A percentile compares a stretch with the other conserved stretches of the same genome.
Evolutionary conservation across 2,113 vertebrate species (phyloP).

Genomic region (Eretmochelys imbricata): DNA sequence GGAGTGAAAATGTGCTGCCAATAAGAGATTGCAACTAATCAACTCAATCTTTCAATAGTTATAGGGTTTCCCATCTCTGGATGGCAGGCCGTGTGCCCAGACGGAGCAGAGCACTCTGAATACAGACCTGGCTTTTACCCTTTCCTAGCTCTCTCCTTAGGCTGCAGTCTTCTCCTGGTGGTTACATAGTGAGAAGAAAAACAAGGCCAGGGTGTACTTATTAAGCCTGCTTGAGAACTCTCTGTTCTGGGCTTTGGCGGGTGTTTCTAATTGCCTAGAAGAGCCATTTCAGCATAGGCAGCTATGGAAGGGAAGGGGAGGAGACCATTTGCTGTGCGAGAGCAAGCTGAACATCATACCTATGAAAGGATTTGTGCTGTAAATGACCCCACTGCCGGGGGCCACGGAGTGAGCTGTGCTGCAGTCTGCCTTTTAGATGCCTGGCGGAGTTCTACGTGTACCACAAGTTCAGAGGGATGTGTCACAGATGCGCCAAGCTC

Average conservation of each 20-base stretch:
- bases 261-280: neutral
- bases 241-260: neutral
- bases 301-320: neutral
- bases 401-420: neutral
- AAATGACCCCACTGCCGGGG: neutral
- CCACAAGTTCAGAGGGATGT: neutral
- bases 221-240: neutral
- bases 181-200: neutral
- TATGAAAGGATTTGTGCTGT: neutral
- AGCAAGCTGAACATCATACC: neutral
- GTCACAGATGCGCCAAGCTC: neutral
- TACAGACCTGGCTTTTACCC: neutral
- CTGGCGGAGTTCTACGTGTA: fast-evolving
- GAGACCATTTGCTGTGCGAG: neutral
- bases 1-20: neutral
- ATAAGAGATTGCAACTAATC: constrained; percentile 3
- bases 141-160: neutral
- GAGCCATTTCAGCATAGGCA: neutral
- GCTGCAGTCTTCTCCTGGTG: neutral
- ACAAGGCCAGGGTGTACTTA: neutral
- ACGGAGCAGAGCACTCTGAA: neutral
- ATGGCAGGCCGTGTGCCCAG: neutral
- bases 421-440: neutral
- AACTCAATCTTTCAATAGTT: neutral
- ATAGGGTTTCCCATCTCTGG: neutral